A percentile compares a stretch with the other conserved stretches of the same genome.
phyloP scores from a whole-genome alignment of 2,888 invertebrate genomes.

The Onthophagus sagittarius region DNA sequence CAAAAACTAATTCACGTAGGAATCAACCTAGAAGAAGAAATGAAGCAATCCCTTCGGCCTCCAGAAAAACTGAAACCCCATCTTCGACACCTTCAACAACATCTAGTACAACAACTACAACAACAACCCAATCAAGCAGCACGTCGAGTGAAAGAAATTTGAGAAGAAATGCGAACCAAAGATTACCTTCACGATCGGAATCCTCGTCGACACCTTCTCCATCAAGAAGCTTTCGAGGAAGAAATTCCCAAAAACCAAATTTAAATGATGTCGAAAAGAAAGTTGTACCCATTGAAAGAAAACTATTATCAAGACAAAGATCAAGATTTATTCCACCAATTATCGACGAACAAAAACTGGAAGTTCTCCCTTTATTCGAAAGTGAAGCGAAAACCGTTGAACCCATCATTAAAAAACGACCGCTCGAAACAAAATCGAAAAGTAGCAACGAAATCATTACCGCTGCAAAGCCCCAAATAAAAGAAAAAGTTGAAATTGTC shows the following conservation, averaged over 20 bases:
- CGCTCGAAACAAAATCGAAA: conserved; percentile 33
- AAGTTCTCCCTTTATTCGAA: conserved; percentile 46
- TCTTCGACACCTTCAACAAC: neutral
- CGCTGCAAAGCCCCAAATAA: conserved; percentile 14
- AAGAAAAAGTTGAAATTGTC: conserved; percentile 33
- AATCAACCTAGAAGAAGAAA: conserved; percentile 13
- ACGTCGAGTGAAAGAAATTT: neutral
- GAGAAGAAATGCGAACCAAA: neutral
- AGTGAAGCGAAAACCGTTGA: conserved; percentile 40
- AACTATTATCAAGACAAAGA: conserved; percentile 21
- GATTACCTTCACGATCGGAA: neutral
- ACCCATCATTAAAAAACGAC: conserved; percentile 18
- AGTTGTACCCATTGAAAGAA: neutral
- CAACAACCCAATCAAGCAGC: neutral
- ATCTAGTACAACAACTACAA: neutral
- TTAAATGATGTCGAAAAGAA: neutral
- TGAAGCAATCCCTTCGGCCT: conserved; percentile 1
- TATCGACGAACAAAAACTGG: conserved; percentile 43
- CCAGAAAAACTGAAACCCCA: neutral
- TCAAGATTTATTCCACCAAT: conserved; percentile 35
- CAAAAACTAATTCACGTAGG: neutral
- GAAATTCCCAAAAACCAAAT: neutral
- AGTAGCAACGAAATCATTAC: conserved; percentile 27
- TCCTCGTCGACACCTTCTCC: neutral
- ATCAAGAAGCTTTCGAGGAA: neutral